Conservation (phyloP, 2,888 invertebrate genomes). For the Drosophila anceps region DNA sequence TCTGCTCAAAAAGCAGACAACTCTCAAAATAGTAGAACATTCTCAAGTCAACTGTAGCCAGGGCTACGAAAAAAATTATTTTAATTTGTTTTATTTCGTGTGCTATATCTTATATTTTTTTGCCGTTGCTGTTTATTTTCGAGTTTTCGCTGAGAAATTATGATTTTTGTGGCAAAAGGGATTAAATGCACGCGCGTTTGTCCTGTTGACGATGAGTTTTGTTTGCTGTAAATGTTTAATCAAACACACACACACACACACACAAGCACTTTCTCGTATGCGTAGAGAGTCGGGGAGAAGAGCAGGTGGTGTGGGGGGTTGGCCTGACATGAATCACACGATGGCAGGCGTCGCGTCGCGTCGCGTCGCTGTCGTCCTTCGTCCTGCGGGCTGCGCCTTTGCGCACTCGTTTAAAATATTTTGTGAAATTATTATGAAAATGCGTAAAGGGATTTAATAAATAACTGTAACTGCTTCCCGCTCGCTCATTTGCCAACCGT, state of each 20-base stretch:
- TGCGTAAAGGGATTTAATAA: constrained; percentile 84
- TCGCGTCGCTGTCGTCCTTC: constrained; percentile 42
- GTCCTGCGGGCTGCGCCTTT: constrained; percentile 6
- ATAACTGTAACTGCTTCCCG: constrained; percentile 83
- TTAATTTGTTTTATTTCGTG: constrained; percentile 41
- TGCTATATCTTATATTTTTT: constrained; percentile 36
- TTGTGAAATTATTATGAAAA: constrained; percentile 84
- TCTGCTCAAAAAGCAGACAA: not conserved
- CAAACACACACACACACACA: constrained; percentile 51
- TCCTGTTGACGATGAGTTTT: constrained; percentile 76
- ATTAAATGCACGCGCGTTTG: constrained; percentile 82
- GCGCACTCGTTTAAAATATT: constrained; percentile 75
- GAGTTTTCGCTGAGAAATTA: constrained; percentile 61
- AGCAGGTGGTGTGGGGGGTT: constrained; percentile 12
- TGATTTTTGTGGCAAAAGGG: constrained; percentile 84
- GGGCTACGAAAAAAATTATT: constrained; percentile 8
- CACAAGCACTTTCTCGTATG: not conserved
- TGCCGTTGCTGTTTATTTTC: constrained; percentile 29
- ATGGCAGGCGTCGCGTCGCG: constrained; percentile 62
- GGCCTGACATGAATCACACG: constrained; percentile 75
- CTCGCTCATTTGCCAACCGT: constrained; percentile 54
- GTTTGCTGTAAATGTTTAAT: constrained; percentile 64
- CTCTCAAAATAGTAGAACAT: constrained; percentile 7
- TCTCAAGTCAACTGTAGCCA: constrained; percentile 8
- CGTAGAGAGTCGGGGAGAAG: not conserved